A percentile compares a stretch with the other conserved stretches of the same genome.
These are phyloP conservation scores for Neuroterus valhalla DNA, from an alignment of 1,140 invertebrate species.

Conservation along the genomic window DNA sequence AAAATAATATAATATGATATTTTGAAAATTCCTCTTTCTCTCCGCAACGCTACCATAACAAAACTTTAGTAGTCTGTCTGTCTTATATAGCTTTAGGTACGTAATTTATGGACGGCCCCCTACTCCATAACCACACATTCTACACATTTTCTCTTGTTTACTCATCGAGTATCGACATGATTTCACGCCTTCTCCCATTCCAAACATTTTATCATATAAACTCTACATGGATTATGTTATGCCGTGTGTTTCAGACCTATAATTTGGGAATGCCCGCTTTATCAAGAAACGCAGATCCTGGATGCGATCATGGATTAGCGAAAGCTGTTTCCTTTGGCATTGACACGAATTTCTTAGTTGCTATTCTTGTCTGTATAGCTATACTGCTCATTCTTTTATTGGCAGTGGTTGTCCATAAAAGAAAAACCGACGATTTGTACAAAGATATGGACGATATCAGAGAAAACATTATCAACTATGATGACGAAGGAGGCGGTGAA, in stretches of 20 bases:
- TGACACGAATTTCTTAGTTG: slow-evolving; percentile 88
- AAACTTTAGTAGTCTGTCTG: no score
- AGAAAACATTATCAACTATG: slow-evolving; percentile 97
- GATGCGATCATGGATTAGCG: slow-evolving; percentile 81
- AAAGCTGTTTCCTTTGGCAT: slow-evolving; percentile 87
- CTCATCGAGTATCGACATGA: no score
- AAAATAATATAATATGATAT: no score
- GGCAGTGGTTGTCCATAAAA: slow-evolving; percentile 89
- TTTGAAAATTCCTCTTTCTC: no score
- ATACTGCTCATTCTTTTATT: slow-evolving; percentile 88
- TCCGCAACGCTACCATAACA: no score
- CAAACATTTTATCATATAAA: no score
- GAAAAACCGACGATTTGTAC: slow-evolving; percentile 88
- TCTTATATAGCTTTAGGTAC: no score
- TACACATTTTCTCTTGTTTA: no score
- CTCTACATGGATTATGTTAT: slow-evolving; percentile 7
- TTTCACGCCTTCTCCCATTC: no score
- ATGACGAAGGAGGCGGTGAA: slow-evolving; percentile 97
- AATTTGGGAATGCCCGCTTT: slow-evolving; percentile 85
- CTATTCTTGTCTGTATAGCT: slow-evolving; percentile 87
- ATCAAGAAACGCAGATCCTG: slow-evolving; percentile 80
- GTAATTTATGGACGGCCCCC: no score
- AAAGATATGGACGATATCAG: slow-evolving; percentile 97
- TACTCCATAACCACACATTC: no score
- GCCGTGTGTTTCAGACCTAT: slow-evolving; percentile 77